phyloP scores from a whole-genome alignment of 2,888 invertebrate species.

The Dicroscelio sp. region DNA sequence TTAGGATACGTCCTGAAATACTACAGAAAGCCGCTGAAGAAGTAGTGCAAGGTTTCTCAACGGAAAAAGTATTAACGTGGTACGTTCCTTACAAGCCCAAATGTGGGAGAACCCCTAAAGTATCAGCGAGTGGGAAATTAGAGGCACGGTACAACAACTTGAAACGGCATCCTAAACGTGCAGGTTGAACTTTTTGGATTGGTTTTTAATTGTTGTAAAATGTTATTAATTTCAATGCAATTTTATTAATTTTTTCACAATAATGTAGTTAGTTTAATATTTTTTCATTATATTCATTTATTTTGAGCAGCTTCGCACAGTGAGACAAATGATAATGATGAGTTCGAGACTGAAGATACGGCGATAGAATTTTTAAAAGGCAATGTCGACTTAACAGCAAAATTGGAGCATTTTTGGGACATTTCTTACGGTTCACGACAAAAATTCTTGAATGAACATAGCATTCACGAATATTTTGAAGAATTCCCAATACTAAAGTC shows the following conservation, averaged over 20 bases:
- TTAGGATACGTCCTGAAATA: background rate
- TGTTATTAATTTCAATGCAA: too few relatives aligned
- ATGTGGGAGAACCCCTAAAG: conserved; percentile 24
- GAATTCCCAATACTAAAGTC: conserved; percentile 35
- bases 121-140: conserved; percentile 55
- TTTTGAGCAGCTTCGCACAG: background rate
- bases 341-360: background rate
- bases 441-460: conserved; percentile 14
- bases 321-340: background rate
- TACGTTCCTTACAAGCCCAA: conserved; percentile 55
- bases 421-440: conserved; percentile 15
- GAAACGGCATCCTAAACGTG: background rate
- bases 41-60: conserved; percentile 11
- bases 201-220: too few relatives aligned
- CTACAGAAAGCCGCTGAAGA: conserved; percentile 40
- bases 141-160: conserved; percentile 19
- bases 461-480: conserved; percentile 35
- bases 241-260: too few relatives aligned
- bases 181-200: background rate
- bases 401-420: conserved; percentile 41
- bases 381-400: conserved; percentile 16
- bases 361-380: conserved; percentile 41
- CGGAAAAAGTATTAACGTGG: conserved; percentile 24
- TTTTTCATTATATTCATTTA: too few relatives aligned
- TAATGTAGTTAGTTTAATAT: too few relatives aligned